phyloP scores from a whole-genome alignment of 2,888 invertebrate species.

The Steinernema carpocapsae region DNA sequence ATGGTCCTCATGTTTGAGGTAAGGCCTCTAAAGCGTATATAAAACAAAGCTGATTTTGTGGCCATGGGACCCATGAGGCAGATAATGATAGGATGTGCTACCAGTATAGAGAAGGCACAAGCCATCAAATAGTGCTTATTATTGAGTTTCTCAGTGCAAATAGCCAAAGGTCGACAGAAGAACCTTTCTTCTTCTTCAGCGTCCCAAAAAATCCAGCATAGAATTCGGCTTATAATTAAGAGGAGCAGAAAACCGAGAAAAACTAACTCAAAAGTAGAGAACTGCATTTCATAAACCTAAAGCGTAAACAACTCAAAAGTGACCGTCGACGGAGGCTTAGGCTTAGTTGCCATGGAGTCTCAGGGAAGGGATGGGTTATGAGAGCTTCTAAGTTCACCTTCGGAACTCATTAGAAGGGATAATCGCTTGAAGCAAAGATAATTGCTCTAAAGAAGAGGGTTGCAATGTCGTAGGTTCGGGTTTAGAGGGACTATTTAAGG shows the following conservation, averaged over 20 bases:
- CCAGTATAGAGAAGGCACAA: background rate
- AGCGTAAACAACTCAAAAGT: background rate
- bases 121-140: background rate
- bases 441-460: no score
- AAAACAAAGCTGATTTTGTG: background rate
- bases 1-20: background rate
- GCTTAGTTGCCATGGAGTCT: background rate
- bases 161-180: background rate
- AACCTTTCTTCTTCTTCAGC: background rate
- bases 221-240: background rate
- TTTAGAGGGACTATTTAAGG: no score
- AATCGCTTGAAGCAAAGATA: background rate
- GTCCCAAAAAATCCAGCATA: background rate
- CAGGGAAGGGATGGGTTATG: background rate
- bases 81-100: slow-evolving; percentile 1
- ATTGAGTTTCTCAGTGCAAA: background rate
- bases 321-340: background rate
- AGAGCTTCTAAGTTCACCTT: no score
- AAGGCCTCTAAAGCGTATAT: background rate
- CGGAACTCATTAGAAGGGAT: no score
- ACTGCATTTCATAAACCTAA: background rate
- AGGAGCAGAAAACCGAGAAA: background rate
- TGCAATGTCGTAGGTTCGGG: no score
- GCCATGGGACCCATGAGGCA: slow-evolving; percentile 20
- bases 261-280: background rate